Base-by-base conservation (phyloP, 1,140 invertebrate species). In the Caenorhabditis brenneri region DNA sequence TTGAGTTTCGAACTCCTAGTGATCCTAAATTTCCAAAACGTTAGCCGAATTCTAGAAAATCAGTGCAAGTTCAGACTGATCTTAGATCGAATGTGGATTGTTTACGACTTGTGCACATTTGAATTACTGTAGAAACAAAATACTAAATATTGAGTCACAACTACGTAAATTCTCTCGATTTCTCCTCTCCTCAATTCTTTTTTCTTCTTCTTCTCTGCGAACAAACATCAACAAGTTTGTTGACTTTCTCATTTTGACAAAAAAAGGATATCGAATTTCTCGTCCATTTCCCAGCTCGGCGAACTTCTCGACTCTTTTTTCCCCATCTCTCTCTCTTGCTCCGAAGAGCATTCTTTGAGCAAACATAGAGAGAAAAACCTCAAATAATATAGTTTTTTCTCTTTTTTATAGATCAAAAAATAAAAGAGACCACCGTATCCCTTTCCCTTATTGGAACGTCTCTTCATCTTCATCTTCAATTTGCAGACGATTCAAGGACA, bases 391-490 rank as follows among this genome's bases (percentile, higher is more conserved):
- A n/a, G 2, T 42, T 55, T 29, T 55, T 55, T 55, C 12, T 15
- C 19, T 24, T 78, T 16, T 78, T 31, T 7, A n/a, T 78, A 42
- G 69, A 78, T 39, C 46, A 42, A 39, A 39, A 42, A 48, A 42
- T 78, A 27, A 36, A 27, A 42, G 48, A 33, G 22, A 29, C 22
- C 22, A 51, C 36, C 27, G 31, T 80, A 80, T 65, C n/a, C 87
- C 51, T 74, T 88, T 74, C 74, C 82, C 39, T 46, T 74, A 39
- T 27, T 87, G 60, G 48, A 51, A 49, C 39, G 24, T 55, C 22
- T 27, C 53, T 55, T 15, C 27, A 10, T 55, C 24, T 55, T 9
- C 27, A 27, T 51, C 22, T 42, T 5, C 39, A 42, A 6, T 42
- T 42, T 42, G 39, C 39, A 42, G 39, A 42, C 22, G 9, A n/a